Evolutionary conservation across 2,797 vertebrate species (phyloP), one percentile per base, ranked within the genome.

Genomic region (Melanotaenia trifasciata): DNA sequence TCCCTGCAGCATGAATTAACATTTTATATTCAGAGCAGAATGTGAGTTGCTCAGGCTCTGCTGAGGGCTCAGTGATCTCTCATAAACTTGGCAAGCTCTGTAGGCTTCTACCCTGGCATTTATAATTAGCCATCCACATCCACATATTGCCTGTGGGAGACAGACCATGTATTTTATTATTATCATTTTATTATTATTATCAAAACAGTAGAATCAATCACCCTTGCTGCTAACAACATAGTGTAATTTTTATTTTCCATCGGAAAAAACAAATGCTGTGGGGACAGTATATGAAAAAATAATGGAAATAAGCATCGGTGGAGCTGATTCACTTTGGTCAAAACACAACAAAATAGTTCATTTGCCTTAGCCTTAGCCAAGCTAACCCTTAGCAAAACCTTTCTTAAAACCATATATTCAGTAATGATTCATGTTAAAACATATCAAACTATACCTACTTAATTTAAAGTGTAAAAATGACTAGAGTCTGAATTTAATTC

Each of bases 1-100:
- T 65, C 87, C 92, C 93, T 76, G 84, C 85, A 88, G 93, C 90
- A 76, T 78, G 90, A 93, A 94, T 94, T 94, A 94, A 93, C 92
- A 94, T 94, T 94, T 94, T 83, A 88, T 86, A 91, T 93, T 93
- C 86, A 81, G 87, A 90, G 89, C 84, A 88, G 87, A 93, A 89
- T 89, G 84, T 80, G 86, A 91, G 85, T 84, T 72, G 74, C 78
- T 88, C 84, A 74, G 85, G 83, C 87, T 90, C 83, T 76, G 88
- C 92, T 91, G 70, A 84, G 80, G 92, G 92, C 92, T 90, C 72
- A 76, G 79, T 89, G 80, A 88, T 88, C 90, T 90, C 87, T 91
- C 80, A 77, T 88, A 89, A 91, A 93, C 87, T 92, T 92, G 89
- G 89, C 89, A 74, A 83, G 88, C 90, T 87, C 82, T 84, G 69